phyloP scores from a whole-genome alignment of 2,797 vertebrate genomes.

The Salmo trutta region DNA sequence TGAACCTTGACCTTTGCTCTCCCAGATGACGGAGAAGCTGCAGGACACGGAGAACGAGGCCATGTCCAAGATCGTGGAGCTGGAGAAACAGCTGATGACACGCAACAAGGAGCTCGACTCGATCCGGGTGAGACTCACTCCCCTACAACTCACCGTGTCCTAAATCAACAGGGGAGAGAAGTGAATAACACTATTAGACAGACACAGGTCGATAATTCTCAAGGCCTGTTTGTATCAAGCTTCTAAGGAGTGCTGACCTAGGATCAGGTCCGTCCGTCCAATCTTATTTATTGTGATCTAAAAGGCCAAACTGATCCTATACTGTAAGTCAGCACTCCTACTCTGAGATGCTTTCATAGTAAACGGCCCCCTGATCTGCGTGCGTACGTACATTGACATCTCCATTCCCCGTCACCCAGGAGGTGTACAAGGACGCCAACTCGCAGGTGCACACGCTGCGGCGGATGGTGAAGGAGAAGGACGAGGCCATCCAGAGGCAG shows the following conservation, averaged over 20 bases:
- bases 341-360: too few species aligned
- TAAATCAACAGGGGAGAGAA: too few species aligned
- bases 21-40: constrained; percentile 91
- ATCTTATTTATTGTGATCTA: too few species aligned
- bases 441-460: constrained; percentile 88
- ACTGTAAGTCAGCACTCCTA: too few species aligned
- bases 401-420: constrained; percentile 65
- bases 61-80: constrained; percentile 93
- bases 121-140: constrained; percentile 79
- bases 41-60: constrained; percentile 97
- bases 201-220: too few species aligned
- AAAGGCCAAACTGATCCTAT: too few species aligned
- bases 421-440: constrained; percentile 89
- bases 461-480: constrained; percentile 91
- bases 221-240: too few species aligned
- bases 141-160: background rate
- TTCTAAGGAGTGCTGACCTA: too few species aligned
- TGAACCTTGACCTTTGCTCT: background rate
- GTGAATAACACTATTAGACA: too few species aligned
- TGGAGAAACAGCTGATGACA: constrained; percentile 95
- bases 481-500: constrained; percentile 87
- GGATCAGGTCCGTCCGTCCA: too few species aligned
- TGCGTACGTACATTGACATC: background rate
- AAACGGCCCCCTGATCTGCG: too few species aligned
- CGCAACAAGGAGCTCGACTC: constrained; percentile 91